Percentiles rank a stretch among this genome's conserved stretches.
phyloP scores from a whole-genome alignment of 2,888 invertebrate genomes.

The Metellina segmentata region DNA sequence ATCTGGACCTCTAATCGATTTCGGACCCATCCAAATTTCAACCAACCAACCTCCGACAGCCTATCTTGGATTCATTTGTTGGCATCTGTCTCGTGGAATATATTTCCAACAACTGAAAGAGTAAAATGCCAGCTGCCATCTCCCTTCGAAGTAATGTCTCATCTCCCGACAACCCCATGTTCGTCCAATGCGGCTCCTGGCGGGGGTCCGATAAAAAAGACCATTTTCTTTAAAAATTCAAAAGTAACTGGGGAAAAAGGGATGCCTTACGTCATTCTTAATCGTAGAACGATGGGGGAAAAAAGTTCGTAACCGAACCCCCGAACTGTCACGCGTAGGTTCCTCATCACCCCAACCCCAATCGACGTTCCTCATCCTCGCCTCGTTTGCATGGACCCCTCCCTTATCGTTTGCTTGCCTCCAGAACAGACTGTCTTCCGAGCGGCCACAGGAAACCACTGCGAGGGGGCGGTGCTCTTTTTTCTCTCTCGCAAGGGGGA shows the following conservation, averaged over 20 bases:
- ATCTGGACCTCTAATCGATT: no score
- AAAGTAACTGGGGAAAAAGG: background rate
- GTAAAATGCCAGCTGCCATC: no score
- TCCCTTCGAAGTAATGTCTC: no score
- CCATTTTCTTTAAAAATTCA: slow-evolving; percentile 1
- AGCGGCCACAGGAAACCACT: background rate
- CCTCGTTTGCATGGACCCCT: slow-evolving; percentile 47
- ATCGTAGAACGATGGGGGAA: background rate
- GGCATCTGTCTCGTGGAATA: no score
- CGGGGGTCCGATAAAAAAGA: background rate
- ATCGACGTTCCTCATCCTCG: slow-evolving; percentile 29
- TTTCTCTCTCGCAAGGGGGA: slow-evolving; percentile 21
- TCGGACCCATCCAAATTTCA: no score
- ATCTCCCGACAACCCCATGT: background rate
- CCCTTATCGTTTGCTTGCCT: slow-evolving; percentile 35
- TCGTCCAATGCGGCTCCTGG: background rate
- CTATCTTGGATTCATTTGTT: no score
- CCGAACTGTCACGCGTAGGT: background rate
- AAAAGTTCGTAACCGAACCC: background rate
- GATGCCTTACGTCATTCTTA: background rate
- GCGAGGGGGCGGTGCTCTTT: slow-evolving; percentile 4
- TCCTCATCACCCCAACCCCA: slow-evolving; percentile 20
- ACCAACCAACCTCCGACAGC: no score
- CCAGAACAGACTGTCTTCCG: slow-evolving; percentile 8
- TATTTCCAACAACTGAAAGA: no score